Conservation (phyloP, 2,888 invertebrate species). For the Cephus spinipes region DNA sequence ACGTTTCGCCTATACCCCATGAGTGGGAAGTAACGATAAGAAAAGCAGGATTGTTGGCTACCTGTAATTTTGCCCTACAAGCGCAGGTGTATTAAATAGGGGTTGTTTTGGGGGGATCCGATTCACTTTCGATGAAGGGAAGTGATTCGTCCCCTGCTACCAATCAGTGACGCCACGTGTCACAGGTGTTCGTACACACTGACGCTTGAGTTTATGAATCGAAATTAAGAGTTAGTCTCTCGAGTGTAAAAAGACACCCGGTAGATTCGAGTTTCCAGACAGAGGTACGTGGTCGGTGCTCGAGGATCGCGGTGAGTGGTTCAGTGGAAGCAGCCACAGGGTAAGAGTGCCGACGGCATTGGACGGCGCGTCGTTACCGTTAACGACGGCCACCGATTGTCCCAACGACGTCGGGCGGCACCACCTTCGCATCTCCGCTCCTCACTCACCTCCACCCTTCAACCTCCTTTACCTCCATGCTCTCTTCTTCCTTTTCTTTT, state of each 20-base stretch:
- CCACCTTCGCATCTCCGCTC: conserved; percentile 4
- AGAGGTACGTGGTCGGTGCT: conserved; percentile 17
- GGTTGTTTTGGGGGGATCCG: not conserved
- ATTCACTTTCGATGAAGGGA: not conserved
- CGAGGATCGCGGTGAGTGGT: conserved; percentile 21
- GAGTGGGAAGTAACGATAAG: not conserved
- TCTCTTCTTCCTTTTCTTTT: not conserved
- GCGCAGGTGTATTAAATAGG: not conserved
- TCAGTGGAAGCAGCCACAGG: conserved; percentile 15
- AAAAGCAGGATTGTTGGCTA: not conserved
- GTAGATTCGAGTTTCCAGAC: conserved; percentile 23
- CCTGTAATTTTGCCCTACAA: not conserved
- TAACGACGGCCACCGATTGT: conserved; percentile 61
- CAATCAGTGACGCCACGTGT: not conserved
- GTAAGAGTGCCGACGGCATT: conserved; percentile 47
- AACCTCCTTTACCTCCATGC: not conserved
- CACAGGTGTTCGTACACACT: not conserved
- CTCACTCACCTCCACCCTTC: not conserved
- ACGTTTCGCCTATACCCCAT: not conserved
- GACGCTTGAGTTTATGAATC: not conserved
- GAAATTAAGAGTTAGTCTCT: not conserved
- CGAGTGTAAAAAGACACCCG: conserved; percentile 19
- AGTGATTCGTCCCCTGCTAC: not conserved
- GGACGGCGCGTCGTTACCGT: conserved; percentile 58
- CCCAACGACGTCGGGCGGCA: conserved; percentile 47